Percentiles rank a stretch among this genome's conserved stretches.
Evolutionary conservation across 2,113 vertebrate species (phyloP).

Genomic region (Salvelinus namaycush): DNA sequence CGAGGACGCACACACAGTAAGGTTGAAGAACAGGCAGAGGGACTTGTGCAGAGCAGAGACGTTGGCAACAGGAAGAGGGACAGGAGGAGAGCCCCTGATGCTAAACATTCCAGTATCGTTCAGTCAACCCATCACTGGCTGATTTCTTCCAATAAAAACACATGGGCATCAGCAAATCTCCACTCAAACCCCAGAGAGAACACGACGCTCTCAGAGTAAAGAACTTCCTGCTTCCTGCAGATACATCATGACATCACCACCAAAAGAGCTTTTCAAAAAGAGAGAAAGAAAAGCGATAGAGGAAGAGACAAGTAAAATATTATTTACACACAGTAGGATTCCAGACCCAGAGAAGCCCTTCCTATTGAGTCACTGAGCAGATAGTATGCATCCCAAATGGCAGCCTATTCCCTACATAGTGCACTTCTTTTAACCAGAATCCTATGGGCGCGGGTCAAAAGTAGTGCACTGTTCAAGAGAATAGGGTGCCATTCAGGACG

Average conservation of each 20-base stretch:
- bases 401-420: too few relatives aligned
- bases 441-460: too few relatives aligned
- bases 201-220: neutral
- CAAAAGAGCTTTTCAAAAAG: slow-evolving; percentile 18
- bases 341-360: slow-evolving; percentile 54
- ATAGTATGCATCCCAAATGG: slow-evolving; percentile 9
- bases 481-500: too few relatives aligned
- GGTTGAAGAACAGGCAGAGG: neutral
- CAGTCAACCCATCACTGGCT: neutral
- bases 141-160: neutral
- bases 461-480: too few relatives aligned
- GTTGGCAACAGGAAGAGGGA: too few relatives aligned
- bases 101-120: neutral
- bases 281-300: slow-evolving; percentile 4
- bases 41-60: neutral
- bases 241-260: slow-evolving; percentile 13
- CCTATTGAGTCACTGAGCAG: slow-evolving; percentile 45
- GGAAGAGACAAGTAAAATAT: slow-evolving; percentile 14
- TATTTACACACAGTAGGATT: slow-evolving; percentile 54
- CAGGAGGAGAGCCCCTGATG: neutral
- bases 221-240: slow-evolving; percentile 20
- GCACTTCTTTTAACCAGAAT: too few relatives aligned
- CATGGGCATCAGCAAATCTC: neutral
- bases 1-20: neutral
- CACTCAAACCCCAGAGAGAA: neutral